These are phyloP conservation scores for Cebidichthys violaceus DNA, from an alignment of 2,113 vertebrate species.

Conservation along the genomic window DNA sequence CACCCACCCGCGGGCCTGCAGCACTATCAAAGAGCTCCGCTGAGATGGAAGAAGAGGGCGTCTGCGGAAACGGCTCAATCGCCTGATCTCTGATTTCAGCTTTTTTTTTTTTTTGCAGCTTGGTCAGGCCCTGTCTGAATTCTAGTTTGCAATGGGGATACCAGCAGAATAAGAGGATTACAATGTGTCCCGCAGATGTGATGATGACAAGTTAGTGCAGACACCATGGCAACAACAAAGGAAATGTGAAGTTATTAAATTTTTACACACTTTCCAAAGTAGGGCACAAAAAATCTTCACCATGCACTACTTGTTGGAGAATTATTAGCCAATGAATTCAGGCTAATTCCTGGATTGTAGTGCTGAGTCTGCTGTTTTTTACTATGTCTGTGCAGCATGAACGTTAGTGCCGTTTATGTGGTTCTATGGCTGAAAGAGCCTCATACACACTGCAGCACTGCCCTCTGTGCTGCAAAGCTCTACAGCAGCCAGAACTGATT, in stretches of 20 bases:
- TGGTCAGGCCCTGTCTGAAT: background rate
- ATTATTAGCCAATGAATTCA: conserved; percentile 55
- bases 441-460: conserved; percentile 61
- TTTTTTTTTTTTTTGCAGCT: no score
- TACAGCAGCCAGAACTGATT: conserved; percentile 66
- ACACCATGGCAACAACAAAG: conserved; percentile 51
- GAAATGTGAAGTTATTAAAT: conserved; percentile 20
- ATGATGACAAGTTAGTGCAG: conserved; percentile 47
- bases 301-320: conserved; percentile 42
- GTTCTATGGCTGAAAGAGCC: conserved; percentile 38
- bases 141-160: conserved; percentile 5
- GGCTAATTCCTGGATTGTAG: conserved; percentile 38
- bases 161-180: conserved; percentile 51
- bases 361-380: conserved; percentile 35
- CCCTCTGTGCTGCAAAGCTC: conserved; percentile 62
- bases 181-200: conserved; percentile 34
- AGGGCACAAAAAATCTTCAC: conserved; percentile 53
- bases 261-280: conserved; percentile 58
- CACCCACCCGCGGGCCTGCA: conserved; percentile 46
- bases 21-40: conserved; percentile 47
- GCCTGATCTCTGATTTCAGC: conserved; percentile 46
- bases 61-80: conserved; percentile 43
- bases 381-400: conserved; percentile 9
- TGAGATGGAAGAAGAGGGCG: conserved; percentile 40
- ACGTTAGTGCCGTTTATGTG: conserved; percentile 37